Evolutionary conservation across 2,113 vertebrate genomes (phyloP), one percentile per base, ranked within the genome.

Genomic region (Pipa parva): DNA sequence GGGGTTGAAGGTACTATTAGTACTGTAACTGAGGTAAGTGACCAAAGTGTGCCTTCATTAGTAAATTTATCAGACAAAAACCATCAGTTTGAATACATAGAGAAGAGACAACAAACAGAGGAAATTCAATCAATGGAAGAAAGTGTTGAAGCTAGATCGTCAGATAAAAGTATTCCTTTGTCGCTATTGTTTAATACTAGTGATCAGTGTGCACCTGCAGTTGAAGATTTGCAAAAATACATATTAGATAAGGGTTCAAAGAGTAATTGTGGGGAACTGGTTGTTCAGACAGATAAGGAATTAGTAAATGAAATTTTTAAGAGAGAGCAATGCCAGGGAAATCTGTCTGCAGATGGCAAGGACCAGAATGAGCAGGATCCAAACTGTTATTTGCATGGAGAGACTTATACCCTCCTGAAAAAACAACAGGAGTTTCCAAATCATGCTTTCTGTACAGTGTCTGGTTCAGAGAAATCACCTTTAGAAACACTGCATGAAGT

Each of bases 401-500:
- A 22, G 46, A 22, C 2, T 21, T 22, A 7, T 20, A n/a, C 13
- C 22, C 21, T 49, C 8, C 15, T 50, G 45, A 59, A 11, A 5
- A 8, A 15, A 28, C n/a, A n/a, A 28, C 63, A 45, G 48, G 13
- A 7, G 9, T 31, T n/a, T 29, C 20, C 39, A 33, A 36, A 57
- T 39, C 17, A 57, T 26, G 9, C 39, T 13, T 46, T 20, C 18
- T 45, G 27, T 46, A 37, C 13, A 1, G n/a, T 57, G 11, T 57
- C 52, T 4, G 55, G 28, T 18, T 13, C 55, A 33, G 29, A 13
- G 2, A 36, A 7, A 54, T 27, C 29, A 5, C 58, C 37, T 15
- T 27, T 52, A 45, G 58, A 70, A 28, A 70, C 66, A 2, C 26
- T 70, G 18, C 58, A 45, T 5, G 66, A 61, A 24, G 57, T 42